Evolutionary conservation across 2,797 vertebrate genomes (phyloP).

Genomic region (Sebastes vulpes): DNA sequence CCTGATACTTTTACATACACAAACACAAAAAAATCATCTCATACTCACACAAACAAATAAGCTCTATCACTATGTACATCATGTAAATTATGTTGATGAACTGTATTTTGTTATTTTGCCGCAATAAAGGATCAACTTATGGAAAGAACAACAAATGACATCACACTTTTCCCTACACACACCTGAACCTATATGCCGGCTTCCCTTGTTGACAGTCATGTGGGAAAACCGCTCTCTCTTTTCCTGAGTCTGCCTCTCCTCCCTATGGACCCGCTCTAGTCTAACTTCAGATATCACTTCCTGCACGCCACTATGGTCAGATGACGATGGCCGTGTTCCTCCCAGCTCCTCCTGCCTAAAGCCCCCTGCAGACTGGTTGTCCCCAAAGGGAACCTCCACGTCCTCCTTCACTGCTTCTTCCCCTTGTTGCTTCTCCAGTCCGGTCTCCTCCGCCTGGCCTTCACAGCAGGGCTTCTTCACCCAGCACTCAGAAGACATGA

Average conservation of each 20-base stretch:
- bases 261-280: slow-evolving; percentile 24
- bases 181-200: slow-evolving; percentile 65
- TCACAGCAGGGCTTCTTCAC: slow-evolving; percentile 19
- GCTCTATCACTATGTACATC: background rate
- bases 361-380: background rate
- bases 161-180: slow-evolving; percentile 45
- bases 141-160: background rate
- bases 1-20: slow-evolving; percentile 21
- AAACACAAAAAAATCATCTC: slow-evolving; percentile 1
- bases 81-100: background rate
- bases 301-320: slow-evolving; percentile 12
- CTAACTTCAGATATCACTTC: slow-evolving; percentile 45
- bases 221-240: slow-evolving; percentile 12
- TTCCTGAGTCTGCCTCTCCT: slow-evolving; percentile 12
- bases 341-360: slow-evolving; percentile 2
- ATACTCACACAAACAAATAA: background rate
- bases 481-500: slow-evolving; percentile 62
- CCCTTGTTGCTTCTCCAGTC: background rate
- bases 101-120: background rate
- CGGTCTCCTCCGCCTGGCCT: background rate
- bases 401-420: slow-evolving; percentile 19
- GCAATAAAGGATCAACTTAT: background rate
- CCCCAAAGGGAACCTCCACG: background rate
- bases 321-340: background rate
- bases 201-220: slow-evolving; percentile 19